These are phyloP conservation scores for Lucilia cuprina DNA, from an alignment of 1,140 invertebrate genomes.

Conservation along the genomic window DNA sequence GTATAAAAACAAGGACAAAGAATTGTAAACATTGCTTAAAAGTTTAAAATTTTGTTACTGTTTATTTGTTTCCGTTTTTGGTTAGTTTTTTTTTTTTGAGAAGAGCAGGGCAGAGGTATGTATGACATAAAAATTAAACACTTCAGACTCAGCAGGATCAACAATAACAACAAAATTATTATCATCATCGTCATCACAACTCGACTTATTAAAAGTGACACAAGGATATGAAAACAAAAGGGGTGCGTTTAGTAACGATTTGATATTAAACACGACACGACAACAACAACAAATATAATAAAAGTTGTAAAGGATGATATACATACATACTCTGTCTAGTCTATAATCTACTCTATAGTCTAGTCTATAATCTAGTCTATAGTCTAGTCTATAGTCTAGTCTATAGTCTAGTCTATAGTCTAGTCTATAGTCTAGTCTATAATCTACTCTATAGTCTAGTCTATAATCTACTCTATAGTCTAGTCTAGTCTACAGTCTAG, in stretches of 20 bases:
- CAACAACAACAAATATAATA: slow-evolving; percentile 12
- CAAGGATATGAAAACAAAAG: background rate
- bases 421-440: too few relatives aligned
- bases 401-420: too few relatives aligned
- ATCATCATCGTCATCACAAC: slow-evolving; percentile 16
- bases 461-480: too few relatives aligned
- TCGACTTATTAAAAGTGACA: background rate
- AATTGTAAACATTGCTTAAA: background rate
- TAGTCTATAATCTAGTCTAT: too few relatives aligned
- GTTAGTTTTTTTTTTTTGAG: background rate
- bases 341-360: too few relatives aligned
- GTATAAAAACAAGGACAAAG: background rate
- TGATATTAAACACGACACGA: slow-evolving; percentile 11
- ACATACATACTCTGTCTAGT: too few relatives aligned
- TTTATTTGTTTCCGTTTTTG: background rate
- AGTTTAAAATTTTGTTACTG: background rate
- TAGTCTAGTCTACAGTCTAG: too few relatives aligned
- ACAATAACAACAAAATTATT: slow-evolving; percentile 24
- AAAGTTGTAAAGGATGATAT: background rate
- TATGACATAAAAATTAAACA: slow-evolving; percentile 27
- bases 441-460: too few relatives aligned
- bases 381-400: too few relatives aligned
- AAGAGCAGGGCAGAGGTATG: background rate
- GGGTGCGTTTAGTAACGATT: slow-evolving; percentile 26
- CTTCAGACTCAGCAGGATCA: slow-evolving; percentile 28